Percentiles rank a stretch among this genome's conserved stretches.
These are phyloP conservation scores for Parnassius apollo DNA, from an alignment of 2,888 invertebrate genomes.

Conservation along the genomic window DNA sequence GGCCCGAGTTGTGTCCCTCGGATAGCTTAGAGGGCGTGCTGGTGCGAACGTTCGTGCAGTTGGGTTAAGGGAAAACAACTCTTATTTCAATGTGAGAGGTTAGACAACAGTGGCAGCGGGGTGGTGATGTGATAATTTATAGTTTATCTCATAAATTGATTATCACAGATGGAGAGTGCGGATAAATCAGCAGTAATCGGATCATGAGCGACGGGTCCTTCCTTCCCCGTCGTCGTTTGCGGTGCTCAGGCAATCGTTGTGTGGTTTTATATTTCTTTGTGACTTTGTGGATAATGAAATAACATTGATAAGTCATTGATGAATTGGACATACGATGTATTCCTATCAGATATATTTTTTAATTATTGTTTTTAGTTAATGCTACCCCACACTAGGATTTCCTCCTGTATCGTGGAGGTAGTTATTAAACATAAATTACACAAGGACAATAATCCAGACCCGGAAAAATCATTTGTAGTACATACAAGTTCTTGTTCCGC, in stretches of 20 bases:
- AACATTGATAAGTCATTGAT: too few relatives aligned
- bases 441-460: too few relatives aligned
- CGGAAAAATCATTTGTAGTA: too few relatives aligned
- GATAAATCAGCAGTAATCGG: conserved; percentile 66
- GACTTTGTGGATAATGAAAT: too few relatives aligned
- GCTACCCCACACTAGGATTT: too few relatives aligned
- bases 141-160: conserved; percentile 72
- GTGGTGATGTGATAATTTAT: conserved; percentile 59
- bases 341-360: too few relatives aligned
- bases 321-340: too few relatives aligned
- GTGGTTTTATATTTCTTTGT: neutral
- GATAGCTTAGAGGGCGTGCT: conserved; percentile 19
- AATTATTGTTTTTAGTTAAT: too few relatives aligned
- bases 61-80: neutral
- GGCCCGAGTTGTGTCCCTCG: conserved; percentile 33
- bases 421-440: too few relatives aligned
- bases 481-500: too few relatives aligned
- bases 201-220: conserved; percentile 35
- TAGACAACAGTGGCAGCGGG: neutral
- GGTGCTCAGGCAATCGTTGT: conserved; percentile 1
- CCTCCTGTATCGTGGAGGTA: too few relatives aligned
- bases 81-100: neutral
- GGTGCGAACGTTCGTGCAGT: conserved; percentile 3
- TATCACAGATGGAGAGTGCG: conserved; percentile 61
- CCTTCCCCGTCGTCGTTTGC: conserved; percentile 3